Evolutionary conservation across 2,888 invertebrate genomes (phyloP), one percentile per base, ranked within the genome.

Genomic region (Chloroclystis v-ata): DNA sequence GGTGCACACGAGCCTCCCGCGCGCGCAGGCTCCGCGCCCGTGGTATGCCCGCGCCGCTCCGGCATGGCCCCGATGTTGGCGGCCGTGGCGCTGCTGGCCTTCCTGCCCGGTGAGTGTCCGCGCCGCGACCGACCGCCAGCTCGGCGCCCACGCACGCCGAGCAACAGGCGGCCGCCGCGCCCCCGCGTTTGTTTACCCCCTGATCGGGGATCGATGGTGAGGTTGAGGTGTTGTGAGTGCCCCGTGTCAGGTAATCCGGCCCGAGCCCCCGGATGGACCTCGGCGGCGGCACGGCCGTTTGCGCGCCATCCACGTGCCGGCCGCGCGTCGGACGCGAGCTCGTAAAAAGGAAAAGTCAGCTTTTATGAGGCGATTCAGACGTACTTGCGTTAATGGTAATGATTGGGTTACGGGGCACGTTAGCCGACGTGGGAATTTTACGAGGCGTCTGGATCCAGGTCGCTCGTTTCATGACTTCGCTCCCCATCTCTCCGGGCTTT

Each of bases 21-120:
- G 78, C 75, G 79, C 76, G 78, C 79, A 72, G 79, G 82, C 80
- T 76, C 79, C 82, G n/a, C n/a, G 16, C 79, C 74, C 82, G 85
- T 82, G 84, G 81, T 83, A 83, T 84, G 85, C 83, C 85, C 85
- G 85, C 85, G 85, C 85, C 78, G 73, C 75, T 75, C 79, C 74
- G 82, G 73, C 72, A 85, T 84, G 85, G 82, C 77, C 82, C 75
- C 77, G 66, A 60, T 85, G 69, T 67, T 84, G 76, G 78, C 70
- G 81, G 83, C 82, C 78, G 66, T 82, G 76, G 82, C 81, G 77
- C 80, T 86, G 69, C 73, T 85, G 70, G 78, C 81, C 72, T 72
- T 85, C 67, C 75, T 86, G 69, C 82, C 86, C 78, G 86, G 86
- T 86, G 84, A 86, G 86, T 82, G 71, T 58, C 49, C 54, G 59